Evolutionary conservation across 2,113 vertebrate species (phyloP), one percentile per base, ranked within the genome.

Genomic region (Calypte anna): DNA sequence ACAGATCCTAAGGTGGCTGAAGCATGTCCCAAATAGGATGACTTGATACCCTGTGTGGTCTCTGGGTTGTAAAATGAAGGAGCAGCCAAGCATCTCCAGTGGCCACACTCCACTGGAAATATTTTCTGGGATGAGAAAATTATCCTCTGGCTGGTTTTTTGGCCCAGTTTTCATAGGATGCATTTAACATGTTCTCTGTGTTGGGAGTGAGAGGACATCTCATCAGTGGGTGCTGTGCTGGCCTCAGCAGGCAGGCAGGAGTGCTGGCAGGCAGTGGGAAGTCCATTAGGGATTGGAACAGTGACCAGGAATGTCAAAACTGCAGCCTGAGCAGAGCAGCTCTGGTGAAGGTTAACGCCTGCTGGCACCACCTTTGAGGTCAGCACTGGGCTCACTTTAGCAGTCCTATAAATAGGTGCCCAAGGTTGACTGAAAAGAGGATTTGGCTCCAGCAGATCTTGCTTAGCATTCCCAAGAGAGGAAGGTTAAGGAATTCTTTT

Each of bases 361-460:
- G 33, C 68, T 61, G 69, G 93, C 66, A 33, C 54, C 66, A 91
- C 94, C 91, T 93, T 23, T 90, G 91, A 94, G 94, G 85, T 93
- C 94, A 94, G 90, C 7, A 2, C 4, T 40, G 66, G 86, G 69
- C 69, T 95, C 40, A 2, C 94, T 90, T 90, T 57, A 96, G 80
- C 85, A 62, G 22, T 38, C 64, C 85, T 96, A 96, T 94, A 94
- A 96, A 97, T 97, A 97, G 88, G 66, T 31, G 61, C 22, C n/a
- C 76, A 83, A 86, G 85, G 73, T 70, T 93, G 90, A 78, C 53
- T 21, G 28, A 72, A 73, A 91, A 88, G 69, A 95, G 69, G 70
- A 75, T 95, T 94, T 92, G 87, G 53, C 93, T 96, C 11, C 28
- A 57, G 48, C 81, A 82, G 69, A 79, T 91, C 76, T 91, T 43